A percentile compares a stretch with the other conserved stretches of the same genome.
phyloP scores from a whole-genome alignment of 2,797 vertebrate genomes.

The Florisuga fusca region DNA sequence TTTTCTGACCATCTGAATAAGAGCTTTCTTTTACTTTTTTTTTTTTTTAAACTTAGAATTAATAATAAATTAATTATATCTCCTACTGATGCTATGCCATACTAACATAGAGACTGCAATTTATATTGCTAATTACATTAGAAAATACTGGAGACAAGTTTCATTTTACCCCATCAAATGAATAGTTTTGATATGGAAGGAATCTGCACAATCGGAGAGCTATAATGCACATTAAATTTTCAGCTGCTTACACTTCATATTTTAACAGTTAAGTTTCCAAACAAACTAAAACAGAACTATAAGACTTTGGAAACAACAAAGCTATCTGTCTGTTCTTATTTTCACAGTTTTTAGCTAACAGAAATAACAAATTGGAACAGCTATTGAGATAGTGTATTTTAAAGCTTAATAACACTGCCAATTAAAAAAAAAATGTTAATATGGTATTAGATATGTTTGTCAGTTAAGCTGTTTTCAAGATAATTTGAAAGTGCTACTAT shows the following conservation, averaged over 20 bases:
- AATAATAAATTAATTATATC: background rate
- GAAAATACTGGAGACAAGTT: background rate
- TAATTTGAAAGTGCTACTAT: background rate
- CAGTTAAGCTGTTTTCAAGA: background rate
- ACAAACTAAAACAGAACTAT: background rate
- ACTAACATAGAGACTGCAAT: constrained; percentile 7
- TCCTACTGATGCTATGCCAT: background rate
- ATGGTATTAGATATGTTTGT: background rate
- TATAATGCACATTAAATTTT: background rate
- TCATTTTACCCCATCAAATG: background rate
- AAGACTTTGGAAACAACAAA: background rate
- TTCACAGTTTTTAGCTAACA: background rate
- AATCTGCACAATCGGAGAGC: background rate
- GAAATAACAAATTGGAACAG: background rate
- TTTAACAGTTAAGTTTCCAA: constrained; percentile 16
- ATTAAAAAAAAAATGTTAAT: background rate
- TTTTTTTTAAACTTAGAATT: too few species aligned
- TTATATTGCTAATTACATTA: background rate
- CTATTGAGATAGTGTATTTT: background rate
- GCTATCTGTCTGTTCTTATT: background rate
- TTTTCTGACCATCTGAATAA: background rate
- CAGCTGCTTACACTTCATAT: background rate
- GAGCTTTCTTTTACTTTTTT: background rate
- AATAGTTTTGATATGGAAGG: background rate
- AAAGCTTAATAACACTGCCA: background rate